Evolutionary conservation across 2,888 invertebrate genomes (phyloP).

Genomic region (Athripsodes cinereus): DNA sequence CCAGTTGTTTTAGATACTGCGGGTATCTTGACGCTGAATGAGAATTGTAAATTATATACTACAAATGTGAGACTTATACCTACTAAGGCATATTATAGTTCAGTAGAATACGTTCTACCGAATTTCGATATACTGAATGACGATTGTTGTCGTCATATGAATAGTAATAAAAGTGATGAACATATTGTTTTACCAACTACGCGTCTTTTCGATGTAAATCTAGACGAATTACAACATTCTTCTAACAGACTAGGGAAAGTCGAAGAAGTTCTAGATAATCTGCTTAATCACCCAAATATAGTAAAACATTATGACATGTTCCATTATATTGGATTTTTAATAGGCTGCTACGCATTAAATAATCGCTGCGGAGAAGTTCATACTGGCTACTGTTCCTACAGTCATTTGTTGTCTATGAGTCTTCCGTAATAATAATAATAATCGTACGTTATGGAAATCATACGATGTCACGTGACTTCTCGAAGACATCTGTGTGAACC

Average conservation of each 20-base stretch:
- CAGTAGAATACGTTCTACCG: not conserved
- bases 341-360: too few relatives aligned
- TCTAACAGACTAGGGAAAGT: not conserved
- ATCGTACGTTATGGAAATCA: too few relatives aligned
- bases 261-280: not conserved
- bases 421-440: too few relatives aligned
- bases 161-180: not conserved
- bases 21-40: not conserved
- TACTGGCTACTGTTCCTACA: too few relatives aligned
- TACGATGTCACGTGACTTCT: too few relatives aligned
- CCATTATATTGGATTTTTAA: not conserved
- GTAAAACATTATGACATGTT: not conserved
- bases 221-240: not conserved
- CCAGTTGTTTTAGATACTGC: not conserved
- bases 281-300: not conserved
- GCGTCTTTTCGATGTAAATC: not conserved
- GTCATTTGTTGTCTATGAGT: too few relatives aligned
- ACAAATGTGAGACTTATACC: not conserved
- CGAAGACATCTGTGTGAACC: too few relatives aligned
- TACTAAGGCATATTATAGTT: not conserved
- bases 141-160: too few relatives aligned
- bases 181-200: not conserved
- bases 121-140: not conserved
- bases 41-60: slow-evolving; percentile 4
- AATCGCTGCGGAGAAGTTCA: too few relatives aligned